phyloP scores from a whole-genome alignment of 2,888 invertebrate species.

The Teleiodes luculella region DNA sequence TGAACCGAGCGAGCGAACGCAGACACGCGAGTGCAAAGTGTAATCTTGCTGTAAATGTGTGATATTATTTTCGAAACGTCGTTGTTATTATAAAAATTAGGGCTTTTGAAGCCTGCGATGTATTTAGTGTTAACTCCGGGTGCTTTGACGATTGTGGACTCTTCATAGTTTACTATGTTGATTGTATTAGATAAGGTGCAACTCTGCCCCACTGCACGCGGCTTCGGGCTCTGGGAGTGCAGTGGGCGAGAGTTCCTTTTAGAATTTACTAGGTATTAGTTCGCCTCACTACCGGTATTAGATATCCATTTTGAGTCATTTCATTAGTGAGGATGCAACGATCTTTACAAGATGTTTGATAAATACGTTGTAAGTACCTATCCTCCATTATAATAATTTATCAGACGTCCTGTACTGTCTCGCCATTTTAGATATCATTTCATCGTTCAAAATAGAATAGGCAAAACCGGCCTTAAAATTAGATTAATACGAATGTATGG shows the following conservation, averaged over 20 bases:
- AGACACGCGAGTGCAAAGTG: constrained; percentile 66
- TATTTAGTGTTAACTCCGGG: constrained; percentile 76
- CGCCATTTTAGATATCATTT: constrained; percentile 44
- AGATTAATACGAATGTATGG: constrained; percentile 42
- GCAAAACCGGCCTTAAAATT: constrained; percentile 71
- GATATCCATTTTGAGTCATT: constrained; percentile 48
- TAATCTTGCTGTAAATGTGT: constrained; percentile 72
- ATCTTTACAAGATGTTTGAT: constrained; percentile 64
- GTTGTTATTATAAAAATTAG: constrained; percentile 53
- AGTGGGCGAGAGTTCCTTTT: constrained; percentile 57
- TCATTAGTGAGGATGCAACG: constrained; percentile 37
- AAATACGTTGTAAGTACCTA: constrained; percentile 23
- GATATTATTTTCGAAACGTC: constrained; percentile 73
- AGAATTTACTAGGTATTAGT: constrained; percentile 71
- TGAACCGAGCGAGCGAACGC: constrained; percentile 33
- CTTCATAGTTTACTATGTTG: constrained; percentile 68
- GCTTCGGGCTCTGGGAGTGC: constrained; percentile 27
- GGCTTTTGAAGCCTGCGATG: constrained; percentile 75
- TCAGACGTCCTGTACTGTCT: constrained; percentile 70
- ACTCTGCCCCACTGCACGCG: constrained; percentile 45
- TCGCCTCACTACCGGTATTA: constrained; percentile 62
- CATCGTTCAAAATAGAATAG: constrained; percentile 66
- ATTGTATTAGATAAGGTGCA: constrained; percentile 64
- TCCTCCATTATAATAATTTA: constrained; percentile 37
- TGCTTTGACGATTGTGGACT: constrained; percentile 78